Percentiles rank a stretch among this genome's conserved stretches.
Conservation (phyloP, 2,888 invertebrate species). For the Torymus auratus region DNA sequence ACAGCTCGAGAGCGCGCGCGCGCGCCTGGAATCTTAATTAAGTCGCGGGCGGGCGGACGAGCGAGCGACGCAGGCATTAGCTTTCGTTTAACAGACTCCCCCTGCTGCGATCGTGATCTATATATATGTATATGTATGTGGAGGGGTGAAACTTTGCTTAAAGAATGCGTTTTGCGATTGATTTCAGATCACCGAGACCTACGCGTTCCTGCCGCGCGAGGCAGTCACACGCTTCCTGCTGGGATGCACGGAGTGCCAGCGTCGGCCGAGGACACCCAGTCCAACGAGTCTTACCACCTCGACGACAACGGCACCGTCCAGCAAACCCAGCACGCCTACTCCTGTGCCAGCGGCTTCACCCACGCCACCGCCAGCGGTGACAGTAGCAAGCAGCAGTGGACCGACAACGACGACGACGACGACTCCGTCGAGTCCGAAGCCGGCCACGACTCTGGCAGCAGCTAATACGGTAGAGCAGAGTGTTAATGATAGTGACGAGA, state of each 20-base stretch:
- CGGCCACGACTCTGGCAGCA: conserved; percentile 61
- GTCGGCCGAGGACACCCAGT: conserved; percentile 84
- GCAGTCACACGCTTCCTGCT: conserved; percentile 97
- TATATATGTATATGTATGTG: no score
- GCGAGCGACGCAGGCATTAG: neutral
- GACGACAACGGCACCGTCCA: conserved; percentile 69
- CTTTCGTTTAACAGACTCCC: conserved; percentile 5
- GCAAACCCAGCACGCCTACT: conserved; percentile 46
- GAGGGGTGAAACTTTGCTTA: no score
- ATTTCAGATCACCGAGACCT: conserved; percentile 95
- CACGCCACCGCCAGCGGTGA: conserved; percentile 60
- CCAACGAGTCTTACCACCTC: conserved; percentile 73
- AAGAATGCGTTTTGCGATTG: conserved; percentile 42
- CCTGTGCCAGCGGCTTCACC: conserved; percentile 73
- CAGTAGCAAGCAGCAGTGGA: no score
- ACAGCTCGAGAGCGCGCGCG: conserved; percentile 26
- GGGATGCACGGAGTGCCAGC: conserved; percentile 95
- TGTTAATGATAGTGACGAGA: conserved; percentile 62
- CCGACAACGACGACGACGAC: no score
- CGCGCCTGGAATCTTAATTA: conserved; percentile 68
- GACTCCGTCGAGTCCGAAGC: conserved; percentile 59
- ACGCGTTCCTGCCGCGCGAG: conserved; percentile 96
- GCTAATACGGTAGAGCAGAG: conserved; percentile 57
- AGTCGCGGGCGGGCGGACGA: conserved; percentile 57
- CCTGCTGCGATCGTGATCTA: no score